Evolutionary conservation across 2,113 vertebrate genomes (phyloP).

Genomic region (Erinaceus europaeus): DNA sequence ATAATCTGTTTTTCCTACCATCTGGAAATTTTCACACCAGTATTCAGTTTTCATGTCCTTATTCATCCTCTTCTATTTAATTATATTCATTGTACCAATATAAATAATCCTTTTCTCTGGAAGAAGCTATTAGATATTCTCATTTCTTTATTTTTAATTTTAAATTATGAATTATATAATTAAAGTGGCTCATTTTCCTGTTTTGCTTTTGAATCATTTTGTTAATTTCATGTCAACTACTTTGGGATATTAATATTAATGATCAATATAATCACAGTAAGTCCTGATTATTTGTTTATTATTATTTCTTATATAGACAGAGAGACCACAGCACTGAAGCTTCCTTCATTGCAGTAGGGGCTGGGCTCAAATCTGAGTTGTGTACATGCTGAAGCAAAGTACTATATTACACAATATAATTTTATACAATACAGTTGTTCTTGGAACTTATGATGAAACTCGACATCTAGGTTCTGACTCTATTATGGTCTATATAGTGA

Average conservation of each 20-base stretch:
- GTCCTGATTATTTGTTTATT: no score
- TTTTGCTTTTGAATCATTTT: constrained; percentile 16
- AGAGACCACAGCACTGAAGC: no score
- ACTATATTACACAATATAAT: no score
- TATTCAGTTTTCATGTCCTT: neutral
- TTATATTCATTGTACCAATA: constrained; percentile 47
- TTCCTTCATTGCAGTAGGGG: no score
- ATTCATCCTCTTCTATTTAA: constrained; percentile 20
- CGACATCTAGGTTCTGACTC: neutral
- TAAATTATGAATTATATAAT: constrained; percentile 21
- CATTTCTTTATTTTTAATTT: constrained; percentile 48
- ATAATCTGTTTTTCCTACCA: constrained; percentile 48
- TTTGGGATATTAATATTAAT: neutral
- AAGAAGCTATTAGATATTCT: constrained; percentile 45
- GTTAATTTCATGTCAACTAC: constrained; percentile 2
- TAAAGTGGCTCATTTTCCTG: constrained; percentile 15
- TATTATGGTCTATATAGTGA: neutral
- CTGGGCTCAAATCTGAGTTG: no score
- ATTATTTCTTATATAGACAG: no score
- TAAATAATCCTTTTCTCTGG: constrained; percentile 52
- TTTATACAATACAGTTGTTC: neutral
- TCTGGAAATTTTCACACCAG: constrained; percentile 37
- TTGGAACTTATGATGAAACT: neutral
- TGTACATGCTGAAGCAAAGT: no score
- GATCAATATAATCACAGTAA: no score